Percentiles rank a stretch among this genome's conserved stretches.
These are phyloP conservation scores for Laticauda laticaudata DNA, from an alignment of 2,113 vertebrate species.

Conservation along the genomic window DNA sequence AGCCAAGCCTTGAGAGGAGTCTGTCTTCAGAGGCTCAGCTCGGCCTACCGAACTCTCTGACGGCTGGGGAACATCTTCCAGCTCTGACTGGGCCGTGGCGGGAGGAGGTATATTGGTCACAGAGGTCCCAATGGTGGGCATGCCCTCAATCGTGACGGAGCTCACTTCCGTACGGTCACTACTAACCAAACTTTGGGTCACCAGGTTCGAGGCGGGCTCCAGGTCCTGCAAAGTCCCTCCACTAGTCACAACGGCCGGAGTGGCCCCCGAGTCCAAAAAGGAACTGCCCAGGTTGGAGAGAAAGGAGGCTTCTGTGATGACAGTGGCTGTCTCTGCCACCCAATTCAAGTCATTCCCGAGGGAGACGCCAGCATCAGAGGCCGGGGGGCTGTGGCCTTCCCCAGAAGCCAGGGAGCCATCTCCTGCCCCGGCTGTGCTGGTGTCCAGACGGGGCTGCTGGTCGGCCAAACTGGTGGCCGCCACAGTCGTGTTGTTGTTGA, in stretches of 20 bases:
- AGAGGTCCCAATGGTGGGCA: neutral
- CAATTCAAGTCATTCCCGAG: conserved; percentile 77
- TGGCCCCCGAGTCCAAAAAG: conserved; percentile 58
- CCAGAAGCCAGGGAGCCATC: neutral
- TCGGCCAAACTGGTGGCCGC: fast-evolving
- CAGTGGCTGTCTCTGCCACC: conserved; percentile 85
- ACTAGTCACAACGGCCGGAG: conserved; percentile 1
- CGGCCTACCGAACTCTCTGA: neutral
- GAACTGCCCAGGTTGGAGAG: conserved; percentile 67
- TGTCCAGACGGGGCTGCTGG: conserved; percentile 21
- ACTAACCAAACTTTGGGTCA: conserved; percentile 62
- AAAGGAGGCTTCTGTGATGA: conserved; percentile 83
- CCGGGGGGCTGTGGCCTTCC: conserved; percentile 43
- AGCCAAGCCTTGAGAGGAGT: fast-evolving
- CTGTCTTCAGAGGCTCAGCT: neutral
- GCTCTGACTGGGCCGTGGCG: fast-evolving
- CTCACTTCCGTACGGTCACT: conserved; percentile 25
- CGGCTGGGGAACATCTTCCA: neutral
- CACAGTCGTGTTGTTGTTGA: conserved; percentile 86
- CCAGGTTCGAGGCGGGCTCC: conserved; percentile 23
- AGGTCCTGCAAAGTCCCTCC: conserved; percentile 8
- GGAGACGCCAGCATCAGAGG: neutral
- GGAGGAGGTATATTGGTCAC: neutral
- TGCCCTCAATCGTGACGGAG: conserved; percentile 63
- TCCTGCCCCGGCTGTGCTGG: fast-evolving